Evolutionary conservation across 2,888 invertebrate species (phyloP).

Genomic region (Trichopria drosophilae): DNA sequence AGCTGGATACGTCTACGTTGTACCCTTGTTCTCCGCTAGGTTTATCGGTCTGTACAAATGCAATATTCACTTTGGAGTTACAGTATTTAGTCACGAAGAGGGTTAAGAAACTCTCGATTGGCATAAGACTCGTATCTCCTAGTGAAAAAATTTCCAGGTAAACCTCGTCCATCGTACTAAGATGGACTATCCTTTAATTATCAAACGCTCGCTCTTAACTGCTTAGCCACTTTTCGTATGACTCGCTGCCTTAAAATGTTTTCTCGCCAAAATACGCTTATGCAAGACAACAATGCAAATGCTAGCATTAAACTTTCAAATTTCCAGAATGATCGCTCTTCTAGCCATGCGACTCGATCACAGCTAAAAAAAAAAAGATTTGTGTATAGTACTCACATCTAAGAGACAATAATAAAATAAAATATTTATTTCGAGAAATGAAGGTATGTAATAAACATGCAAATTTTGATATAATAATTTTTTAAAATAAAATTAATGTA

Average conservation of each 20-base stretch:
- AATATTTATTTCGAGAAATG: slow-evolving; percentile 18
- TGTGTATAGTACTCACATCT: slow-evolving; percentile 10
- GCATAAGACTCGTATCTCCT: slow-evolving; percentile 49
- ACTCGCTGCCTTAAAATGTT: slow-evolving; percentile 51
- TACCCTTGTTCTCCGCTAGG: slow-evolving; percentile 43
- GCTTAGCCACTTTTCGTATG: slow-evolving; percentile 53
- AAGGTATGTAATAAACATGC: slow-evolving; percentile 6
- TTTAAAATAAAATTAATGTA: not conserved
- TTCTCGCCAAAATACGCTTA: slow-evolving; percentile 54
- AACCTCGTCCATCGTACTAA: slow-evolving; percentile 47
- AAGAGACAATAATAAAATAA: slow-evolving; percentile 7
- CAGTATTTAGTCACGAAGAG: slow-evolving; percentile 68
- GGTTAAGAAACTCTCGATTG: slow-evolving; percentile 68
- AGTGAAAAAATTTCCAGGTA: slow-evolving; percentile 50
- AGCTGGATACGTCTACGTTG: slow-evolving; percentile 50
- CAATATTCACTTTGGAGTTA: slow-evolving; percentile 58
- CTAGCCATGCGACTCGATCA: slow-evolving; percentile 80
- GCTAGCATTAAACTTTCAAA: slow-evolving; percentile 75
- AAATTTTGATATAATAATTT: slow-evolving; percentile 4
- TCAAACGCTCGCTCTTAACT: slow-evolving; percentile 49
- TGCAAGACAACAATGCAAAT: slow-evolving; percentile 65
- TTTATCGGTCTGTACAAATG: slow-evolving; percentile 55
- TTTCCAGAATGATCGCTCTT: slow-evolving; percentile 82
- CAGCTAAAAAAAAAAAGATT: slow-evolving; percentile 66
- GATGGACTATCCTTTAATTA: slow-evolving; percentile 1